A percentile compares a stretch with the other conserved stretches of the same genome.
Conservation (phyloP, 64 coral and sea anemone genomes). For the Stylophora pistillata region DNA sequence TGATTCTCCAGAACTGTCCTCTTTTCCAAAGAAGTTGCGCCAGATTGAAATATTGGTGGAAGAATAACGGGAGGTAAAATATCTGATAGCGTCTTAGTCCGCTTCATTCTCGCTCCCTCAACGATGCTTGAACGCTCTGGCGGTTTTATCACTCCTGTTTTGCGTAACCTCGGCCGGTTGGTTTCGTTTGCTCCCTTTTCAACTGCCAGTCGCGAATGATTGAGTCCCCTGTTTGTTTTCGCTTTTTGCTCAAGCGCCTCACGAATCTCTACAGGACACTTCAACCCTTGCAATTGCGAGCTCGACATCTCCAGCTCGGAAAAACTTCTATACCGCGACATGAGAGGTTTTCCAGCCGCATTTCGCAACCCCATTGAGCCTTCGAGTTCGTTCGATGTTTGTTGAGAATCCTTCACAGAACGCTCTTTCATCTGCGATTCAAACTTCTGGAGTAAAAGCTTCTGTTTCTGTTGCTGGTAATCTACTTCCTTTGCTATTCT, state of each 20-base stretch:
- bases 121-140: background rate
- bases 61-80: background rate
- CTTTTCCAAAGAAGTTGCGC: background rate
- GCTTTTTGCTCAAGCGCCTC: background rate
- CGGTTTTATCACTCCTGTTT: background rate
- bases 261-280: background rate
- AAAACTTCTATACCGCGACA: background rate
- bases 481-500: constrained; percentile 30
- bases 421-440: background rate
- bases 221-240: background rate
- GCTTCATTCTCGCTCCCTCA: background rate
- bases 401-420: background rate
- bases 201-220: background rate
- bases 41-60: background rate
- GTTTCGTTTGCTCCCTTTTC: background rate
- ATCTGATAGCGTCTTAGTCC: background rate
- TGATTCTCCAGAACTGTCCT: background rate
- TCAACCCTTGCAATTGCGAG: background rate
- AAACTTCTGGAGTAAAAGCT: background rate
- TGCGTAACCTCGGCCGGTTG: too few relatives aligned
- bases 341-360: background rate
- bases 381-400: background rate
- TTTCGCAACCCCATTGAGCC: background rate
- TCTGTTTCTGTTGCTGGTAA: background rate
- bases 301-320: background rate